Conservation (phyloP, 1,140 invertebrate species). For the Caenorhabditis tropicalis region DNA sequence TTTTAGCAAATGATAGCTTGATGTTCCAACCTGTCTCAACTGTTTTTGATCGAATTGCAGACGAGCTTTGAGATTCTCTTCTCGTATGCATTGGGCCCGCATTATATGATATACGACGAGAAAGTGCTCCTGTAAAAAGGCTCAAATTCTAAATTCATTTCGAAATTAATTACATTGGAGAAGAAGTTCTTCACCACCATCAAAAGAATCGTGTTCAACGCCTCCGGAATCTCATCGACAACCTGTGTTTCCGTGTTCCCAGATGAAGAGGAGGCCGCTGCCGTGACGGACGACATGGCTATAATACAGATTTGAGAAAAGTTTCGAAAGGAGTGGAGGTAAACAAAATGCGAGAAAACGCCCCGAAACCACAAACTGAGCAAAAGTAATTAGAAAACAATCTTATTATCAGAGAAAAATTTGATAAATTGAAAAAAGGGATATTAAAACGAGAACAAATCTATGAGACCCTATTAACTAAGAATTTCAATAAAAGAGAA, state of each 20-base stretch:
- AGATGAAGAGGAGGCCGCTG: background rate
- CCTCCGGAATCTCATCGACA: conserved; percentile 33
- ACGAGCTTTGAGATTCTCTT: conserved; percentile 36
- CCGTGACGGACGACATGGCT: background rate
- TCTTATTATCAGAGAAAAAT: background rate
- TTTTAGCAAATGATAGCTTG: background rate
- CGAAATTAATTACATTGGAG: background rate
- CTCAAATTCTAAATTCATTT: background rate
- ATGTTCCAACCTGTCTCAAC: conserved; percentile 23
- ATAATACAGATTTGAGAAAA: background rate
- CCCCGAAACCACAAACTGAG: background rate
- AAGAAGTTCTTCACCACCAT: conserved; percentile 54
- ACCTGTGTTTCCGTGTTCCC: background rate
- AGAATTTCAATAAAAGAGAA: background rate
- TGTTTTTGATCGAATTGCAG: conserved; percentile 47
- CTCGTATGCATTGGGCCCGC: conserved; percentile 45
- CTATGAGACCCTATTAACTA: conserved; percentile 15
- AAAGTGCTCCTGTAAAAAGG: background rate
- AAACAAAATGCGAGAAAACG: background rate
- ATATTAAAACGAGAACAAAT: background rate
- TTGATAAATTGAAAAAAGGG: background rate
- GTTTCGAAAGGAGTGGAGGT: too few species aligned
- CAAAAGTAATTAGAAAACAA: background rate
- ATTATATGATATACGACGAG: conserved; percentile 51
- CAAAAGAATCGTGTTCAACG: conserved; percentile 26